Conservation (phyloP, 2,113 vertebrate species). For the Taurulus bubalis region DNA sequence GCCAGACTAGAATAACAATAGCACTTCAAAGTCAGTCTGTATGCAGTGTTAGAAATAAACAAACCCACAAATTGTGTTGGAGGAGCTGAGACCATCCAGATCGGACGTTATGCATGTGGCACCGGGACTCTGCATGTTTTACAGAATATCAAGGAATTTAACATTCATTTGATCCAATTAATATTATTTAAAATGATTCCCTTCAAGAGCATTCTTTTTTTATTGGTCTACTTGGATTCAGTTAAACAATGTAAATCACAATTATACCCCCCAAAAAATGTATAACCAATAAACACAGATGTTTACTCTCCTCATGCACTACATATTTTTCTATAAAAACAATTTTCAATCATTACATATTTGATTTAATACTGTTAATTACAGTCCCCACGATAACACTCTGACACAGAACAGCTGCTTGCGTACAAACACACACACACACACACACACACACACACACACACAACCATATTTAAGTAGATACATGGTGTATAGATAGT, state of each 20-base stretch:
- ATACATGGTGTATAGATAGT: neutral
- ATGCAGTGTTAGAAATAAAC: constrained; percentile 74
- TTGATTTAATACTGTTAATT: neutral
- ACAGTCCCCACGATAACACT: neutral
- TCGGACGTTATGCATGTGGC: neutral
- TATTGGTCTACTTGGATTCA: no score
- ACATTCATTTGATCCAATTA: neutral
- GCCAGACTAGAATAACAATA: constrained; percentile 79
- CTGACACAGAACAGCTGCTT: neutral
- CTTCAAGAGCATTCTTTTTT: neutral
- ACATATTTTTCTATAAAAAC: neutral
- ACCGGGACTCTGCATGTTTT: constrained; percentile 22
- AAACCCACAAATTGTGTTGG: constrained; percentile 61
- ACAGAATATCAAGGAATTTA: neutral
- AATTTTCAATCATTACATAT: neutral
- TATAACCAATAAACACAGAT: neutral
- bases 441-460: neutral
- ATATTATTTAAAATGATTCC: neutral
- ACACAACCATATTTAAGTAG: constrained; percentile 18
- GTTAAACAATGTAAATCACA: constrained; percentile 4
- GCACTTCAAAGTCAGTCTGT: constrained; percentile 76
- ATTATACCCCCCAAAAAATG: neutral
- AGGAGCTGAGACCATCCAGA: constrained; percentile 50
- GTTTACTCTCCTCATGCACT: no score
- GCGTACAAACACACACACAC: neutral